Evolutionary conservation across 2,113 vertebrate species (phyloP), one percentile per base, ranked within the genome.

Genomic region (Agelaius tricolor): DNA sequence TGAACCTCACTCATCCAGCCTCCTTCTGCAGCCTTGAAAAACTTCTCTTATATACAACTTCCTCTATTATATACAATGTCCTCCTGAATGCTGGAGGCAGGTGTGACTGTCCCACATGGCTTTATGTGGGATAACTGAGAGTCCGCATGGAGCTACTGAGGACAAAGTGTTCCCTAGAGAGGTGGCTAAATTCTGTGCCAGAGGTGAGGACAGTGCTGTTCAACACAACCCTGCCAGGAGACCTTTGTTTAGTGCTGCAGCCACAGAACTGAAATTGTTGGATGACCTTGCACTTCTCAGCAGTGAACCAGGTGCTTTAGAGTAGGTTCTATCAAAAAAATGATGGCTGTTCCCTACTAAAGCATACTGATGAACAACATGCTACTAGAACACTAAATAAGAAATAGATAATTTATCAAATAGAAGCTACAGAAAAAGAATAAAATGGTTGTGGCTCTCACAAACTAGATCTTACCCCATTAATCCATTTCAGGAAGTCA

Each of bases 401-500:
- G n/a, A 73, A 68, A 51, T 17, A 76, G 20, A 5, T 54, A 33
- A 49, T 81, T 35, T 78, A 80, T 94, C 41, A 76, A 61, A 59
- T 10, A n/a, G 55, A 73, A 84, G 23, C 24, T 83, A 39, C 24
- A 39, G 35, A 44, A 19, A 79, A 89, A 58, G 28, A 87, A 39
- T 72, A 47, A 63, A 69, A 37, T 51, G 11, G 15, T 69, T 87
- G 8, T 58, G 35, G 22, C 21, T 68, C 9, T 68, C 46, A 63
- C 16, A 69, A 84, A 62, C 31, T 5, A 23, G 33, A 51, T 74
- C 24, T 66, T 77, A 58, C 5, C 21, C 82, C 37, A 37, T 54
- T 77, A 86, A 55, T 88, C 43, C 6, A 27, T 77, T 88, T 80
- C 59, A 81, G 72, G 27, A 85, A 58, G 28, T 72, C 83, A 79